Evolutionary conservation across 2,797 vertebrate species (phyloP).

Genomic region (Cryptoprocta ferox): DNA sequence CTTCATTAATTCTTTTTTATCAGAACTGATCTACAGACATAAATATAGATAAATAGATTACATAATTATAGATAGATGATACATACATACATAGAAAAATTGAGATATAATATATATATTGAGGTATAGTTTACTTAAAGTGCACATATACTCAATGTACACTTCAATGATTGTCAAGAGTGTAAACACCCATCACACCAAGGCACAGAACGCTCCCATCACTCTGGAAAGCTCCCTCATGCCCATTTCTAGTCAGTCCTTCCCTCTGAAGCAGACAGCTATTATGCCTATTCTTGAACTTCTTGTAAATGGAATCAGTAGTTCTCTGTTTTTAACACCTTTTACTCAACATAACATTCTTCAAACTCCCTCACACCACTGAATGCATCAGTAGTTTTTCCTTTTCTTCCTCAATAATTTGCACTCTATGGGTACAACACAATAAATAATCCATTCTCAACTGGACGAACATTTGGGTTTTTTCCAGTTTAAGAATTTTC

Average conservation of each 20-base stretch:
- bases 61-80: background rate
- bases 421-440: background rate
- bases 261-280: no score
- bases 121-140: background rate
- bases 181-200: background rate
- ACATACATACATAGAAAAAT: background rate
- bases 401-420: background rate
- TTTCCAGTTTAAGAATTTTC: background rate
- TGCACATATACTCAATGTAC: background rate
- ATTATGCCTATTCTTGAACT: background rate
- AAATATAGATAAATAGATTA: background rate
- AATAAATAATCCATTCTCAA: background rate
- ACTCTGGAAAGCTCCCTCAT: background rate
- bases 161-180: background rate
- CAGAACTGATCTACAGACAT: background rate
- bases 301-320: background rate
- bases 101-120: background rate
- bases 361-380: background rate
- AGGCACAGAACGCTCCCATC: background rate
- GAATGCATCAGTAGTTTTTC: background rate
- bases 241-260: background rate
- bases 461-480: background rate
- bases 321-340: background rate
- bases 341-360: background rate
- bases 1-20: background rate